A percentile compares a stretch with the other conserved stretches of the same genome.
phyloP scores from a whole-genome alignment of 2,888 invertebrate genomes.

The Meiosimyza platycephala region DNA sequence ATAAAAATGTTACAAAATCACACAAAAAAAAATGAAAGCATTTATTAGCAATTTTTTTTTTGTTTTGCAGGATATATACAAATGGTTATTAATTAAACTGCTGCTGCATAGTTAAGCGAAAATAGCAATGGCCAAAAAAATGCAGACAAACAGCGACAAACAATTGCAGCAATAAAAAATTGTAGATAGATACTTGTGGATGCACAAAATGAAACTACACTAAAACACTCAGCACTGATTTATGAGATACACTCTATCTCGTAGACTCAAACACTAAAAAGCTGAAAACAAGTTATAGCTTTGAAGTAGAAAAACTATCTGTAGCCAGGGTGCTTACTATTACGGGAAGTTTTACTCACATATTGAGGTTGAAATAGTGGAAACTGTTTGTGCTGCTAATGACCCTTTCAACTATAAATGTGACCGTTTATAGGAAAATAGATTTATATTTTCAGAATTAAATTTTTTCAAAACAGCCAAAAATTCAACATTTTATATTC shows the following conservation, averaged over 20 bases:
- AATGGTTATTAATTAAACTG: constrained; percentile 17
- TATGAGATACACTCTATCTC: constrained; percentile 23
- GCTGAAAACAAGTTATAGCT: constrained; percentile 35
- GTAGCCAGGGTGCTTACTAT: no score
- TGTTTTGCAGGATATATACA: neutral
- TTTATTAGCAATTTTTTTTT: neutral
- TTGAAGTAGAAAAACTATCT: no score
- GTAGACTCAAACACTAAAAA: constrained; percentile 48
- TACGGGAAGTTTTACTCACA: no score
- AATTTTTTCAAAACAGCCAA: no score
- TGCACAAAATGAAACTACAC: neutral
- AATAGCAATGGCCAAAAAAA: constrained; percentile 38
- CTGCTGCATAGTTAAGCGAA: constrained; percentile 13
- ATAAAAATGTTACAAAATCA: constrained; percentile 3
- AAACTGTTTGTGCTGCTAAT: no score
- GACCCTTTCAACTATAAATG: no score
- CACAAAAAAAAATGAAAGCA: constrained; percentile 2
- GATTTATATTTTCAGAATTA: no score
- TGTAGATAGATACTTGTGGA: neutral
- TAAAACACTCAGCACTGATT: constrained; percentile 17
- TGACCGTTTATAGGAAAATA: no score
- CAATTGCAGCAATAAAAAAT: constrained; percentile 1
- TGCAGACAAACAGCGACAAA: neutral
- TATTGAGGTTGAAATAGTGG: no score
- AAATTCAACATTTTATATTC: no score